Evolutionary conservation across 2,797 vertebrate species (phyloP).

Genomic region (Monodelphis domestica): DNA sequence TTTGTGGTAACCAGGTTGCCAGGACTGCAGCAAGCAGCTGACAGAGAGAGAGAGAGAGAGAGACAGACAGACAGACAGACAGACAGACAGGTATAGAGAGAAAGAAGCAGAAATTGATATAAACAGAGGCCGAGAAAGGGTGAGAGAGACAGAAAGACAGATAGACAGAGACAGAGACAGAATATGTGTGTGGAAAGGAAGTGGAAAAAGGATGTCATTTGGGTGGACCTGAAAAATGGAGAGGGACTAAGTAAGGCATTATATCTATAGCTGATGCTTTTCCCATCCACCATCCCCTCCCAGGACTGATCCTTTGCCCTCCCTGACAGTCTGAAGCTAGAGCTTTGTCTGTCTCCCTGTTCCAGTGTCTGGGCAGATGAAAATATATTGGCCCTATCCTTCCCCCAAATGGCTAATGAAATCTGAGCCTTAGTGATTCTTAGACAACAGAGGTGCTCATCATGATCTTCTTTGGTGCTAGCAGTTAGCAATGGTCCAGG

Average conservation of each 20-base stretch:
- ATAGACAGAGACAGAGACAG: too few species aligned
- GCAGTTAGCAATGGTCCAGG: not conserved
- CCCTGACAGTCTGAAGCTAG: not conserved
- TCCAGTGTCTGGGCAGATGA: not conserved
- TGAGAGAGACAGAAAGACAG: too few species aligned
- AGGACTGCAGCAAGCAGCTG: not conserved
- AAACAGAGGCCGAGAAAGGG: too few species aligned
- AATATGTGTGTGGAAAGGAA: too few species aligned
- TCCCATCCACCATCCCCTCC: not conserved
- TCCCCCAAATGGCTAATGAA: not conserved
- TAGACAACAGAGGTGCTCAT: not conserved
- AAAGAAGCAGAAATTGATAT: too few species aligned
- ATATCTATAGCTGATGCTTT: not conserved
- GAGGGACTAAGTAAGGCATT: not conserved
- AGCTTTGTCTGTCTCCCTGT: not conserved
- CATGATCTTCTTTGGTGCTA: not conserved
- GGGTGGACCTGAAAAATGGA: not conserved
- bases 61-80: too few species aligned
- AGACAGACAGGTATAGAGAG: too few species aligned
- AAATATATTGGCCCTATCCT: not conserved
- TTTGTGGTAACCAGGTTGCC: not conserved
- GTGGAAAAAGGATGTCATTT: not conserved
- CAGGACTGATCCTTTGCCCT: accelerated
- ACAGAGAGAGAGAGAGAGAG: too few species aligned
- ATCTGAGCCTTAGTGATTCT: not conserved